Conservation (phyloP, 2,888 invertebrate genomes). For the Dermolepida albohirtum region DNA sequence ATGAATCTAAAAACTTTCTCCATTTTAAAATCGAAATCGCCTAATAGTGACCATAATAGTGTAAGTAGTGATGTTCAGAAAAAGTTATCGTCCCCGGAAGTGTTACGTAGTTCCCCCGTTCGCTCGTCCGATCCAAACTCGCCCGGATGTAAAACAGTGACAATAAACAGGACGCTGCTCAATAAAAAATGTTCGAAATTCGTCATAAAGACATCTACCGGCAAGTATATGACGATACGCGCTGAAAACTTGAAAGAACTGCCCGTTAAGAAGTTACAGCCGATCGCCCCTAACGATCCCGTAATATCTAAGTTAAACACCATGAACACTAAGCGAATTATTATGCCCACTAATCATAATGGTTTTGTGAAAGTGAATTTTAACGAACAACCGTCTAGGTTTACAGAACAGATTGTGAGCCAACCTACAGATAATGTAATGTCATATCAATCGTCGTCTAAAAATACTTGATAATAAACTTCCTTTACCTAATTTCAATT, state of each 20-base stretch:
- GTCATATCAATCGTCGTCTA: too few relatives aligned
- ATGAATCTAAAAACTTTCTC: constrained; percentile 13
- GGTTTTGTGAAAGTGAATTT: constrained; percentile 28
- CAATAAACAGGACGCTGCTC: constrained; percentile 7
- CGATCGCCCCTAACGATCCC: constrained; percentile 26
- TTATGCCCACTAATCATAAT: constrained; percentile 15
- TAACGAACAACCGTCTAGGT: not conserved
- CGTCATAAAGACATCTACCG: constrained; percentile 33
- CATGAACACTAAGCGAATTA: constrained; percentile 19
- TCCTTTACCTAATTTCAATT: constrained; percentile 6
- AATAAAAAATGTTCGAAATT: constrained; percentile 28
- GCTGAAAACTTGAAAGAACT: constrained; percentile 30
- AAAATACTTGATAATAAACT: constrained; percentile 18
- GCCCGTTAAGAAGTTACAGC: constrained; percentile 25
- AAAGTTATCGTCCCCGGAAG: not conserved
- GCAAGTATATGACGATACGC: constrained; percentile 31
- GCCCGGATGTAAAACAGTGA: constrained; percentile 1
- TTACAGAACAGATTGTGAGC: constrained; percentile 1
- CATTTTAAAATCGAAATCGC: constrained; percentile 10
- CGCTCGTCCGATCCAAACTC: too few relatives aligned
- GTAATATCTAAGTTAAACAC: constrained; percentile 17
- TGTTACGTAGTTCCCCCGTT: too few relatives aligned
- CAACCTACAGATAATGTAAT: not conserved
- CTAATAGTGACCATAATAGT: not conserved
- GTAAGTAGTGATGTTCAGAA: constrained; percentile 2